These are phyloP conservation scores for Galerucella pusilla DNA, from an alignment of 2,888 invertebrate species.

Conservation along the genomic window DNA sequence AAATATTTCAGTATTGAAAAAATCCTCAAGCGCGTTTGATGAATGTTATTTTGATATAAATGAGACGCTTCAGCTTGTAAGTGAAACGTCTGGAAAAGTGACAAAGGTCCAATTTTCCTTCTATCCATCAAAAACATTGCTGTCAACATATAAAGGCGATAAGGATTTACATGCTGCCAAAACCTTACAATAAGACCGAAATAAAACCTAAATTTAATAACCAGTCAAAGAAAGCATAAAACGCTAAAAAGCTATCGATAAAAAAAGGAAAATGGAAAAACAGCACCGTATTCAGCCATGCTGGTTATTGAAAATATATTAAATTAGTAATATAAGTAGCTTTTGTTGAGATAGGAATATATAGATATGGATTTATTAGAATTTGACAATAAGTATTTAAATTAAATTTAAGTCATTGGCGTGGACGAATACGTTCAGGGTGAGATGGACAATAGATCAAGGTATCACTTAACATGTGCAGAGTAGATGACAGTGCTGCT, in stretches of 20 bases:
- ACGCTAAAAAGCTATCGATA: slow-evolving; percentile 13
- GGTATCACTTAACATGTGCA: too few species aligned
- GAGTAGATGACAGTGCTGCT: too few species aligned
- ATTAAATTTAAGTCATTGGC: too few species aligned
- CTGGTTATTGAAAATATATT: neutral
- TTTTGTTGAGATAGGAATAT: too few species aligned
- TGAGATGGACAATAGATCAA: too few species aligned
- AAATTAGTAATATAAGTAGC: too few species aligned
- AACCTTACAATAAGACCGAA: slow-evolving; percentile 29
- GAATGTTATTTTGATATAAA: too few species aligned
- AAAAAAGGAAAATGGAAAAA: slow-evolving; percentile 1
- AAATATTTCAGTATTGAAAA: neutral
- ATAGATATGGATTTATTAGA: too few species aligned
- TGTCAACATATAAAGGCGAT: slow-evolving; percentile 28
- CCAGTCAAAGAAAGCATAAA: slow-evolving; percentile 27
- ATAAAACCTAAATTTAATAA: slow-evolving; percentile 32
- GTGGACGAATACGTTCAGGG: too few species aligned
- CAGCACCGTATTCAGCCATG: neutral
- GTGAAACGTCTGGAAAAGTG: neutral
- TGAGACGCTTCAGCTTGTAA: neutral
- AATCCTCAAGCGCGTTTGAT: neutral
- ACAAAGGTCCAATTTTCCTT: neutral
- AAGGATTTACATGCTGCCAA: slow-evolving; percentile 29
- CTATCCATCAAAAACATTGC: slow-evolving; percentile 27
- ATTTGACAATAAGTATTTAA: too few species aligned